Conservation (phyloP, 2,797 vertebrate species). For the Peromyscus eremicus region DNA sequence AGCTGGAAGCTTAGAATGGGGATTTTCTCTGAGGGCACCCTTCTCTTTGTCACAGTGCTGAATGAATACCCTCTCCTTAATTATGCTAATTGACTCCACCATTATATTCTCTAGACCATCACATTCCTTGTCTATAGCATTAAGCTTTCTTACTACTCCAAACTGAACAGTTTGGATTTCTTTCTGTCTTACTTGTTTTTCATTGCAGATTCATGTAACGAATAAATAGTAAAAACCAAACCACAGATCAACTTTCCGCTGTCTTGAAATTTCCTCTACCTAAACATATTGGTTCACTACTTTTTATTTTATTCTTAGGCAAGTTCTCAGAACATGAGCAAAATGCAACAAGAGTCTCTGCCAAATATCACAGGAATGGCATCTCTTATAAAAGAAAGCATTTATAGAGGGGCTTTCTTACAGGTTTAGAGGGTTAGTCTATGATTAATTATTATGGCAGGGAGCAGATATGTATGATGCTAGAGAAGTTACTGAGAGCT, state of each 20-base stretch:
- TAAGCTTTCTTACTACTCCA: background rate
- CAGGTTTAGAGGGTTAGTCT: too few species aligned
- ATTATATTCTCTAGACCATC: background rate
- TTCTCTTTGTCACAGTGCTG: background rate
- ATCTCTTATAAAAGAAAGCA: too few species aligned
- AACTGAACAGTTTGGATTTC: background rate
- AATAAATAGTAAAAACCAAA: background rate
- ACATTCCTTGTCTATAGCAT: background rate
- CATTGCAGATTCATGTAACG: background rate
- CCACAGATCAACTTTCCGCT: background rate
- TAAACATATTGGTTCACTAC: too few species aligned
- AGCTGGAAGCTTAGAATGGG: background rate
- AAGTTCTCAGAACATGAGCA: too few species aligned
- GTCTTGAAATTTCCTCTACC: too few species aligned
- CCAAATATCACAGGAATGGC: too few species aligned
- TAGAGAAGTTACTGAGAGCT: too few species aligned
- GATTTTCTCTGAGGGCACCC: background rate
- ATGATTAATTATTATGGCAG: too few species aligned
- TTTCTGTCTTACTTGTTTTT: background rate
- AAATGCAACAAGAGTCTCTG: too few species aligned
- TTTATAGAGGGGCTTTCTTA: too few species aligned
- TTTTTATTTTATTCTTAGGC: too few species aligned
- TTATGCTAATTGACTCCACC: background rate
- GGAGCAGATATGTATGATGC: too few species aligned
- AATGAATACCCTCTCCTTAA: background rate